Conservation (phyloP, 2,797 vertebrate species). For the Falco peregrinus region DNA sequence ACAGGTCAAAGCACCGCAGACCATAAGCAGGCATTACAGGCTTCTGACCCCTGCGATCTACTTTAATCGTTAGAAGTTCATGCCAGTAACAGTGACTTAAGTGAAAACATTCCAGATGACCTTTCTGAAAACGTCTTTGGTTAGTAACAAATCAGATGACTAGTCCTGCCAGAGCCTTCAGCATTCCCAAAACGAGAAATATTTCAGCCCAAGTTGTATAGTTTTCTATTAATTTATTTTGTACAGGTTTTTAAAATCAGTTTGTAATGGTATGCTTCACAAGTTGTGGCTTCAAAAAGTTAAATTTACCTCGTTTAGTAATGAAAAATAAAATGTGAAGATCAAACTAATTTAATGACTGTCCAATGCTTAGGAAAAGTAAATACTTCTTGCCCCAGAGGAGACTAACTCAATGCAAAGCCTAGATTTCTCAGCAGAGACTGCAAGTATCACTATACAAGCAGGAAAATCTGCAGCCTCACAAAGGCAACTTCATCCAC, state of each 20-base stretch:
- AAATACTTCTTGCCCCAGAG: background rate
- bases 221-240: background rate
- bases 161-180: background rate
- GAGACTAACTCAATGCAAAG: background rate
- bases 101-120: constrained; percentile 6
- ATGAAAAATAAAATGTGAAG: background rate
- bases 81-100: background rate
- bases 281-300: background rate
- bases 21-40: background rate
- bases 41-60: background rate
- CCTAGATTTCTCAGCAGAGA: background rate
- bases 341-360: background rate
- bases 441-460: rapidly evolving
- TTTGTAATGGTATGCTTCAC: background rate
- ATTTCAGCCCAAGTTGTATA: background rate
- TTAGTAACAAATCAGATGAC: constrained; percentile 3
- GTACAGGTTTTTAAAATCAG: background rate
- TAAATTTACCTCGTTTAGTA: background rate
- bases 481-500: background rate
- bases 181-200: background rate
- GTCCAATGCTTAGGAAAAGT: background rate
- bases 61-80: background rate
- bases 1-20: background rate
- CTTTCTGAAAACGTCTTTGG: background rate
- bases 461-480: background rate